A percentile compares a stretch with the other conserved stretches of the same genome.
Conservation (phyloP, 1,140 invertebrate species). For the Daktulosphaira vitifoliae region DNA sequence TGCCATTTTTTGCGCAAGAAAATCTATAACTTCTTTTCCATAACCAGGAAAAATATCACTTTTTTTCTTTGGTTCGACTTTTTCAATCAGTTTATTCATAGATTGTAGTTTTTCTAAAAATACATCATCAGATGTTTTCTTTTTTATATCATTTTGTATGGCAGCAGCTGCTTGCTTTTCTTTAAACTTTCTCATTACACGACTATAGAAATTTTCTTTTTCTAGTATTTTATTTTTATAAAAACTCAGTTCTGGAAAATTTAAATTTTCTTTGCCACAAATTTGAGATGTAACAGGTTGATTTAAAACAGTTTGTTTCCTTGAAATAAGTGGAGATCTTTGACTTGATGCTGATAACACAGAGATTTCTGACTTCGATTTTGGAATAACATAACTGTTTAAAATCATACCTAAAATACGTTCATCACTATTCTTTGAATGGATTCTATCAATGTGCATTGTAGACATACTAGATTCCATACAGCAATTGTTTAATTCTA, state of each 20-base stretch:
- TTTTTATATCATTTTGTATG: neutral
- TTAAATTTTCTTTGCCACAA: slow-evolving; percentile 16
- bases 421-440: neutral
- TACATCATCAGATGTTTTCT: neutral
- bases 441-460: neutral
- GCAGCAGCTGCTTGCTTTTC: neutral
- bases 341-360: neutral
- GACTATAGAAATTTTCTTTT: neutral
- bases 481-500: neutral
- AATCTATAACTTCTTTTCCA: neutral
- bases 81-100: slow-evolving; percentile 2
- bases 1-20: neutral
- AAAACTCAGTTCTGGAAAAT: slow-evolving; percentile 8
- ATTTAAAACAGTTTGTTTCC: neutral
- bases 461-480: neutral
- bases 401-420: neutral
- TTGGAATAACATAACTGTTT: slow-evolving; percentile 6
- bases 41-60: neutral
- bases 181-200: slow-evolving; percentile 21
- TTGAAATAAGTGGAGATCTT: neutral
- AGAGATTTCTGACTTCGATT: neutral
- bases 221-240: slow-evolving; percentile 2
- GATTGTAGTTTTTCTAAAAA: neutral
- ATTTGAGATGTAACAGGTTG: neutral
- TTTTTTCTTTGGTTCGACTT: slow-evolving; percentile 9